A percentile compares a stretch with the other conserved stretches of the same genome.
Evolutionary conservation across 1,140 invertebrate species (phyloP).

Genomic region (Thalassaphorura encarpata): DNA sequence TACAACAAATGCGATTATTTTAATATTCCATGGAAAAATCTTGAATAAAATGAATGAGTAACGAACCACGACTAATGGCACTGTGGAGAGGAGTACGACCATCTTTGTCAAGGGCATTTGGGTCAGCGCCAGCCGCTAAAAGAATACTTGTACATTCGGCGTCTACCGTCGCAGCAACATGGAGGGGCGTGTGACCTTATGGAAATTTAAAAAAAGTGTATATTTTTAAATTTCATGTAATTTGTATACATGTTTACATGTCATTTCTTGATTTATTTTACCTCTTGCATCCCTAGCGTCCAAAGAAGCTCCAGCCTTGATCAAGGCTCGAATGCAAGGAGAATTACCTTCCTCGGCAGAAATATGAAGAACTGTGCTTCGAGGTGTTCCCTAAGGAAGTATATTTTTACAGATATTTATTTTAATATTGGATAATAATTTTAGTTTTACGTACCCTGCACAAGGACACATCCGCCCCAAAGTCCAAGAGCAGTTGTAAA

Average conservation of each 20-base stretch:
- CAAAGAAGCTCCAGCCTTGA: conserved; percentile 25
- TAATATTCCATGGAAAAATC: neutral
- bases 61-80: conserved; percentile 29
- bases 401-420: neutral
- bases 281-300: conserved; percentile 23
- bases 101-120: conserved; percentile 29
- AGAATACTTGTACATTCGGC: conserved; percentile 39
- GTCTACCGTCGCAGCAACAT: conserved; percentile 43
- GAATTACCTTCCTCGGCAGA: conserved; percentile 24
- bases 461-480: conserved; percentile 59
- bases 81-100: conserved; percentile 36
- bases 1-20: conserved; percentile 41
- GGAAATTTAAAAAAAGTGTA: neutral
- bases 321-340: conserved; percentile 18
- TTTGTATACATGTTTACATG: neutral
- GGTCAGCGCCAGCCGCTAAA: conserved; percentile 38
- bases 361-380: conserved; percentile 25
- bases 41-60: neutral
- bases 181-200: conserved; percentile 40
- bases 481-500: conserved; percentile 53
- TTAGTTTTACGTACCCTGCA: conserved; percentile 16
- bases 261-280: conserved; percentile 3
- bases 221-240: neutral
- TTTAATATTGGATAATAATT: neutral
- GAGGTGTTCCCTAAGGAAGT: conserved; percentile 16